Evolutionary conservation across 2,113 vertebrate species (phyloP).

Genomic region (Colossoma macropomum): DNA sequence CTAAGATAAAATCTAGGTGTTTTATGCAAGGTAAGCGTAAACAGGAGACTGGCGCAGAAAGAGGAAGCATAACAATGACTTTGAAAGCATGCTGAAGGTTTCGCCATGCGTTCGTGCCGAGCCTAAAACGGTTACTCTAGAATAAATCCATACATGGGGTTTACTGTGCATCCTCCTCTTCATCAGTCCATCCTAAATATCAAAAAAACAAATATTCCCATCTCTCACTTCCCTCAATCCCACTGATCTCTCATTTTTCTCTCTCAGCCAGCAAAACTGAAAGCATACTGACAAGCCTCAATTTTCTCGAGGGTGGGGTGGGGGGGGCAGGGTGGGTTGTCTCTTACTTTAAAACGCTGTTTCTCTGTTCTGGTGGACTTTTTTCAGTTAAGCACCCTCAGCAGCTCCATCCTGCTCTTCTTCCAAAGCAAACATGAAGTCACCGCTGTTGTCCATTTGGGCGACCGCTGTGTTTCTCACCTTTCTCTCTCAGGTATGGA

Average conservation of each 20-base stretch:
- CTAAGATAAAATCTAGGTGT: too few relatives aligned
- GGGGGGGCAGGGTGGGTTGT: too few relatives aligned
- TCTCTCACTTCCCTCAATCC: slow-evolving; percentile 1
- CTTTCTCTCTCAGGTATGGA: slow-evolving; percentile 65
- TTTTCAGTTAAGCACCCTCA: background rate
- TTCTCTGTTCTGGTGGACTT: background rate
- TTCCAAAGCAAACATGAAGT: slow-evolving; percentile 30
- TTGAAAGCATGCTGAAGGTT: background rate
- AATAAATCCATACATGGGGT: too few relatives aligned
- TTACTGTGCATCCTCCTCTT: background rate
- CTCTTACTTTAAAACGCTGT: background rate
- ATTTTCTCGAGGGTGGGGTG: background rate
- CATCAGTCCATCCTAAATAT: background rate
- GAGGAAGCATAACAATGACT: background rate
- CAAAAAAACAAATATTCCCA: background rate
- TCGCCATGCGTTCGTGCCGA: background rate
- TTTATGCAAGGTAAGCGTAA: too few relatives aligned
- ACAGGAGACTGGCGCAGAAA: background rate
- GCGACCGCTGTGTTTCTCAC: slow-evolving; percentile 54
- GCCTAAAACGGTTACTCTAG: too few relatives aligned
- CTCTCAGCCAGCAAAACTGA: background rate
- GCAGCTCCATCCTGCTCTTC: background rate
- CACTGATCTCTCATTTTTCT: background rate
- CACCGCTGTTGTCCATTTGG: background rate
- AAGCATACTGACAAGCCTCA: too few relatives aligned